Evolutionary conservation across 2,113 vertebrate genomes (phyloP), one percentile per base, ranked within the genome.

Genomic region (Speoplatyrhinus poulsoni): DNA sequence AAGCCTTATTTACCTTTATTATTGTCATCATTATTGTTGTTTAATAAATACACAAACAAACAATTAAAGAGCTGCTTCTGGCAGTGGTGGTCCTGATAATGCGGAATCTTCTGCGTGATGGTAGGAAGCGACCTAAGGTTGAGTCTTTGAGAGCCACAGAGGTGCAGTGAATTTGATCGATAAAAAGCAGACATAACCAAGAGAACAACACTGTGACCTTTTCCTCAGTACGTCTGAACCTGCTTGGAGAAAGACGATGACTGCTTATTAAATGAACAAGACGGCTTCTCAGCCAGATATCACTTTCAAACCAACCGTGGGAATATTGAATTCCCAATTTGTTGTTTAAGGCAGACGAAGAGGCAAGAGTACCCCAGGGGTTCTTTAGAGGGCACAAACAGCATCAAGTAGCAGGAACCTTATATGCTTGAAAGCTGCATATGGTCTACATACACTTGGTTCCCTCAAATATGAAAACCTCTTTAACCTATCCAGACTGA

Each of bases 251-350:
- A 67, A 75, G 63, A 82, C 32, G 16, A 26, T 26, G 33, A 41
- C 65, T 73, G 78, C 77, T 86, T 82, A 85, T 91, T 89, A 89
- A 88, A 87, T 65, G 59, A 69, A 79, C 72, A 73, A 78, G 58
- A 50, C 46, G 79, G 79, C 12, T 17, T 10, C 65, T 69, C 69
- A 67, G 80, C 81, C 75, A 79, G 72, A 84, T 75, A 80, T 85
- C 82, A 81, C 73, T 80, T 68, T 57, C 60, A 15, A 17, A 57
- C 59, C 56, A 1, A 66, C 67, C 41, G 16, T 9, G 41, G 76
- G 71, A 74, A 80, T 66, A 72, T 82, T 69, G 67, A 59, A 70
- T 58, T 68, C 46, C 72, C 67, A 55, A 71, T 52, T 52, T 59
- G 75, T 41, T 2, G 72, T 68, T 73, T 9, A 65, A 54, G 70